These are phyloP conservation scores for Apodemus agrarius DNA, from an alignment of 2,797 vertebrate genomes.

Conservation along the genomic window DNA sequence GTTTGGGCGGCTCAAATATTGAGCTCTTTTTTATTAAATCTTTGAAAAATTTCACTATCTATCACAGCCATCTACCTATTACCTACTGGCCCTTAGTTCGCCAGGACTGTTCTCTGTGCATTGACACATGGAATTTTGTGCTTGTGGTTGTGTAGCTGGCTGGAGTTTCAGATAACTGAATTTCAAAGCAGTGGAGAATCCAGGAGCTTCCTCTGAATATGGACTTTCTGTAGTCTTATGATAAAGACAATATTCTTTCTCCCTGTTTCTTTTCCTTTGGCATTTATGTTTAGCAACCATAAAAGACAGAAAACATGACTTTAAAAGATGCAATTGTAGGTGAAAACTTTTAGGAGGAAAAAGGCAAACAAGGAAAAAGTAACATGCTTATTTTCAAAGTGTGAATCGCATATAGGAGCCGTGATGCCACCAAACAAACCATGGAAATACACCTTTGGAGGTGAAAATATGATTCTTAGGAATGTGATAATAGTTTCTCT, in stretches of 20 bases:
- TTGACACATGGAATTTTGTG: slow-evolving; percentile 49
- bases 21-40: neutral
- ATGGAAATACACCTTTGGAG: slow-evolving; percentile 53
- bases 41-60: neutral
- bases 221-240: neutral
- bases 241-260: slow-evolving; percentile 18
- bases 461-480: slow-evolving; percentile 51
- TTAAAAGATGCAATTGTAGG: slow-evolving; percentile 74
- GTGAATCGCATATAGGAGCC: slow-evolving; percentile 69
- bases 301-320: slow-evolving; percentile 77
- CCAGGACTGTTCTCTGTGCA: neutral
- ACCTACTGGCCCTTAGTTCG: rapidly evolving
- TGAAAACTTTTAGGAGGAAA: slow-evolving; percentile 79
- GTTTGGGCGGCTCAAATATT: slow-evolving; percentile 54
- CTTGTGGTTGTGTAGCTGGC: neutral
- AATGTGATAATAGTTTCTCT: slow-evolving; percentile 38
- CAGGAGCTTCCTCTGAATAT: neutral
- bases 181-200: neutral
- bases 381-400: slow-evolving; percentile 54
- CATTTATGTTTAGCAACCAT: slow-evolving; percentile 44
- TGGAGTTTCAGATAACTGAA: neutral
- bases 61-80: neutral
- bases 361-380: slow-evolving; percentile 64
- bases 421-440: slow-evolving; percentile 47
- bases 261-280: neutral